Conservation (phyloP, 1,140 invertebrate species). For the Acromyrmex heyeri region DNA sequence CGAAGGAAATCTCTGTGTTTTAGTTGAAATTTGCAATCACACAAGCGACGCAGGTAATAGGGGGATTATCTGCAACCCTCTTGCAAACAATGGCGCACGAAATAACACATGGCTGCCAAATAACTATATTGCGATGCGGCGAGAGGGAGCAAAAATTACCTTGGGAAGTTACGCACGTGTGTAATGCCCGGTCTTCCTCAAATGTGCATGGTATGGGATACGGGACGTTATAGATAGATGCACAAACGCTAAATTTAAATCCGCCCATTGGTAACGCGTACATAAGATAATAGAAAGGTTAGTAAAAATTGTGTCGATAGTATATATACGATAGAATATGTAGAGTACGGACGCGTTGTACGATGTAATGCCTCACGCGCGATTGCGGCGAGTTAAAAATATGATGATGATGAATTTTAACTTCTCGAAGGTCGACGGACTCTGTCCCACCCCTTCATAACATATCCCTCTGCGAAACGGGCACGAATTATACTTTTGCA, state of each 20-base stretch:
- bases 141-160: slow-evolving; percentile 55
- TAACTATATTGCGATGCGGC: slow-evolving; percentile 52
- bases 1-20: not conserved
- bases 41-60: slow-evolving; percentile 14
- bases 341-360: slow-evolving; percentile 23
- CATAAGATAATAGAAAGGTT: slow-evolving; percentile 72
- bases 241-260: slow-evolving; percentile 61
- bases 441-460: not conserved
- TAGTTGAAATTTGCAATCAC: slow-evolving; percentile 25
- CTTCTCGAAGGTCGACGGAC: slow-evolving; percentile 44
- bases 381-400: slow-evolving; percentile 43
- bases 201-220: slow-evolving; percentile 31
- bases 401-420: slow-evolving; percentile 46
- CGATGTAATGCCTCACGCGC: not conserved
- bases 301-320: slow-evolving; percentile 65
- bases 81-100: slow-evolving; percentile 31
- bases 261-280: slow-evolving; percentile 53
- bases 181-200: slow-evolving; percentile 50
- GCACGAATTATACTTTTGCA: not conserved
- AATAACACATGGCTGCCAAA: slow-evolving; percentile 68
- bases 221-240: slow-evolving; percentile 69
- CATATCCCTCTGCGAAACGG: not conserved
- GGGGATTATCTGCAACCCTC: slow-evolving; percentile 2
- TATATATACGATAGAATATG: slow-evolving; percentile 23
- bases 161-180: slow-evolving; percentile 66